Evolutionary conservation across 1,140 invertebrate species (phyloP).

Genomic region (Plutomurus gul): DNA sequence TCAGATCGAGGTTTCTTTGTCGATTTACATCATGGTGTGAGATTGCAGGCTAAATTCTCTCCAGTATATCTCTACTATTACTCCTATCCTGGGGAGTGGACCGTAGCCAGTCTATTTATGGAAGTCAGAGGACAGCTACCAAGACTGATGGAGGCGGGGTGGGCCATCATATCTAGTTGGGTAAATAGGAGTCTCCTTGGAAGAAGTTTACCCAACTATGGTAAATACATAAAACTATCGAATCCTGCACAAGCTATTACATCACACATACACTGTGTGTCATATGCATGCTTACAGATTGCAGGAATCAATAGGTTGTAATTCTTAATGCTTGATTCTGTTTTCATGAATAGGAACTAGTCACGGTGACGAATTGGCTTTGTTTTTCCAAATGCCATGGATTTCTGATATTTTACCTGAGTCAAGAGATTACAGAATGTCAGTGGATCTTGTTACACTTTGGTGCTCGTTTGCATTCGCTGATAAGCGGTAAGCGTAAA

Average conservation of each 20-base stretch:
- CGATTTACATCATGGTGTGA: slow-evolving; percentile 34
- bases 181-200: slow-evolving; percentile 22
- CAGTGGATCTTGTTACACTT: slow-evolving; percentile 39
- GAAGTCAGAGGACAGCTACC: slow-evolving; percentile 14
- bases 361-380: slow-evolving; percentile 45
- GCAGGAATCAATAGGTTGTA: neutral
- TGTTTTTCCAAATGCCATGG: slow-evolving; percentile 48
- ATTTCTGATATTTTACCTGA: slow-evolving; percentile 34
- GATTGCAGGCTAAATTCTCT: slow-evolving; percentile 33
- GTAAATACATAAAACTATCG: neutral
- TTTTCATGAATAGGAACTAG: slow-evolving; percentile 30
- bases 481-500: slow-evolving; percentile 11
- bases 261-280: neutral
- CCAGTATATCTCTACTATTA: slow-evolving; percentile 46
- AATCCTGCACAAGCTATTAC: neutral
- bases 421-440: slow-evolving; percentile 49
- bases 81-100: slow-evolving; percentile 42
- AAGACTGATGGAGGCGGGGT: slow-evolving; percentile 26
- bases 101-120: slow-evolving; percentile 37
- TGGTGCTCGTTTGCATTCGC: slow-evolving; percentile 48
- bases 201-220: slow-evolving; percentile 5
- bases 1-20: slow-evolving; percentile 41
- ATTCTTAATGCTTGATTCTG: neutral
- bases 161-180: neutral
- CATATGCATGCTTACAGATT: neutral